Percentiles rank a stretch among this genome's conserved stretches.
phyloP scores from a whole-genome alignment of 2,113 vertebrate species.

The Xenopus tropicalis region DNA sequence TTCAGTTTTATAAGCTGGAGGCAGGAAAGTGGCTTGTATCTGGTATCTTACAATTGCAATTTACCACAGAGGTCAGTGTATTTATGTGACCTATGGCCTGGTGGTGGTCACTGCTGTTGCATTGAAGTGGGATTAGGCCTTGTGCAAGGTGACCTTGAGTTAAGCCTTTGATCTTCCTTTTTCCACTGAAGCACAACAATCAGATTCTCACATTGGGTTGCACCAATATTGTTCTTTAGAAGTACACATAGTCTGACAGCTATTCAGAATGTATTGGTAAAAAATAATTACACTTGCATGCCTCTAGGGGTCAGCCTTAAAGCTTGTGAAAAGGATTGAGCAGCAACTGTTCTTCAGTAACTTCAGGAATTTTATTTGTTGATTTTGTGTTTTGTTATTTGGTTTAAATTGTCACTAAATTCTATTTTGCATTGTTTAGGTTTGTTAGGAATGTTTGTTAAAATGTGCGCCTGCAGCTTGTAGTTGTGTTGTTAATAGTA shows the following conservation, averaged over 20 bases:
- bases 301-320: slow-evolving; percentile 74
- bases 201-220: background rate
- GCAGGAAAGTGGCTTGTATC: no score
- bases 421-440: background rate
- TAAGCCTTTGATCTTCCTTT: background rate
- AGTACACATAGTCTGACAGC: background rate
- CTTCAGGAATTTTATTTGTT: background rate
- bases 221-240: slow-evolving; percentile 5
- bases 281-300: slow-evolving; percentile 49
- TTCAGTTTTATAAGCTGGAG: no score
- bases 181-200: slow-evolving; percentile 8
- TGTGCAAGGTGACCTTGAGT: slow-evolving; percentile 22
- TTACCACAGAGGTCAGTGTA: no score
- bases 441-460: background rate
- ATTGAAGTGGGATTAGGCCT: background rate
- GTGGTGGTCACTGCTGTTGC: no score
- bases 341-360: no score
- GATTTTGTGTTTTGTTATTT: background rate
- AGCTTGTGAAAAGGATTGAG: no score
- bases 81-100: no score
- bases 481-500: no score
- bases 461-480: no score
- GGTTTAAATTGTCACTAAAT: background rate
- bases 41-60: no score
- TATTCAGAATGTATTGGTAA: background rate